phyloP scores from a whole-genome alignment of 2,797 vertebrate species.

The Phoebastria nigripes region DNA sequence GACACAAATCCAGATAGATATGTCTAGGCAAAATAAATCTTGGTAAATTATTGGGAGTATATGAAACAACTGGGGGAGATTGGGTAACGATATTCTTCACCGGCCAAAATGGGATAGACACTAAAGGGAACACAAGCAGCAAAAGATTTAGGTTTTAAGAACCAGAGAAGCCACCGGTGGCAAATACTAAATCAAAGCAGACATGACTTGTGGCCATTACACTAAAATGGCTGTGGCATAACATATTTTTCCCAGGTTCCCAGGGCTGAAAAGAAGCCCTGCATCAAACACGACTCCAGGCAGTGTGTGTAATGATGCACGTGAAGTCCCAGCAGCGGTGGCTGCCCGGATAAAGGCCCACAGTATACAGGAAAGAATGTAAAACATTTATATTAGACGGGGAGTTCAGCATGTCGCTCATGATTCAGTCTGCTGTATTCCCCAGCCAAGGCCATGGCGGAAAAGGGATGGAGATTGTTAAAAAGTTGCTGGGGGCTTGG shows the following conservation, averaged over 20 bases:
- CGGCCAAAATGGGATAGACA: background rate
- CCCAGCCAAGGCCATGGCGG: conserved; percentile 15
- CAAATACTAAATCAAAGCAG: background rate
- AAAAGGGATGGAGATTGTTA: conserved; percentile 58
- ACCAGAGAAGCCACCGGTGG: background rate
- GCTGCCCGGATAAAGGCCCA: conserved; percentile 12
- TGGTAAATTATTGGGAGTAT: background rate
- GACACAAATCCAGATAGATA: background rate
- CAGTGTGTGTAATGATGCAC: conserved; percentile 16
- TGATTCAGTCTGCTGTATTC: conserved; percentile 35
- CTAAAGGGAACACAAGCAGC: background rate
- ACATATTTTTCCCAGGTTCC: conserved; percentile 3
- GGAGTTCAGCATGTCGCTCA: conserved; percentile 43
- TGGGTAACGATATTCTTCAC: background rate
- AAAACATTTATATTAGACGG: conserved; percentile 47
- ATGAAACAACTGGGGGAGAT: background rate
- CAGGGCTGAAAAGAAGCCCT: conserved; percentile 19
- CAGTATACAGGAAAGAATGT: conserved; percentile 45
- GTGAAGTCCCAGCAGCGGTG: conserved; percentile 40
- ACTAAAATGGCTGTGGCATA: background rate
- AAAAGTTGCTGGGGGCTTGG: conserved; percentile 32
- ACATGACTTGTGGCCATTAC: background rate
- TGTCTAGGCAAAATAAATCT: conserved; percentile 4
- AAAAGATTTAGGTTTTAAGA: background rate
- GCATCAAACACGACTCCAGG: background rate